Base-by-base conservation (phyloP, 2,797 vertebrate species). In the Atherinosoma microstoma region DNA sequence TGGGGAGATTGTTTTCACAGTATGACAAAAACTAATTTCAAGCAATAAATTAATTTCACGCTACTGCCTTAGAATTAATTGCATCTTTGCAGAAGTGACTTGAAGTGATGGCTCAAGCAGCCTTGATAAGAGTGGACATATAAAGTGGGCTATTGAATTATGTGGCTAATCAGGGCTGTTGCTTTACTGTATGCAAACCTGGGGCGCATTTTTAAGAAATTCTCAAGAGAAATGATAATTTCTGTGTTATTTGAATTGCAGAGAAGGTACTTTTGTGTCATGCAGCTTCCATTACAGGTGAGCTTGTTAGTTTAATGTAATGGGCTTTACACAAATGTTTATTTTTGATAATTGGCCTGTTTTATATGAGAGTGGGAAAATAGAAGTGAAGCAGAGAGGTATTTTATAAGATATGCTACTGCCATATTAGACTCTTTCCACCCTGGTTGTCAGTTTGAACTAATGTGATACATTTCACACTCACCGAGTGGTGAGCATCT, bases 1-100 rank as follows among this genome's bases (percentile, higher is more conserved):
- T 80, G 60, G 67, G 83, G 83, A 92, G 89, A 93, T 90, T 93
- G 90, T 93, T 93, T 92, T 93, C 91, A 84, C 92, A 92, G 84
- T 92, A 85, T 87, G 91, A 87, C 71, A 80, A 90, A 92, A 94
- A 91, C 90, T 93, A 93, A 93, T 94, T 93, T 92, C 89, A 87
- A 92, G 91, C 84, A 91, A 92, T 92, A 93, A 88, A 94, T 94
- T 92, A 92, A 93, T 93, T 94, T 94, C 92, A 93, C 90, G 89
- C 91, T 87, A 67, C 87, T 88, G 92, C 90, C 89, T 93, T 92
- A 75, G 89, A 94, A 93, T 92, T 93, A 94, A 94, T 94, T 94
- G 92, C 90, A 87, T 91, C 89, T 92, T 87, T 82, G 84, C 82
- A 91, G 82, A 90, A 90, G 84, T 85, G 85, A 86, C 76, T 89